Evolutionary conservation across 2,113 vertebrate genomes (phyloP), one percentile per base, ranked within the genome.

Genomic region (Lampris megalopsis): DNA sequence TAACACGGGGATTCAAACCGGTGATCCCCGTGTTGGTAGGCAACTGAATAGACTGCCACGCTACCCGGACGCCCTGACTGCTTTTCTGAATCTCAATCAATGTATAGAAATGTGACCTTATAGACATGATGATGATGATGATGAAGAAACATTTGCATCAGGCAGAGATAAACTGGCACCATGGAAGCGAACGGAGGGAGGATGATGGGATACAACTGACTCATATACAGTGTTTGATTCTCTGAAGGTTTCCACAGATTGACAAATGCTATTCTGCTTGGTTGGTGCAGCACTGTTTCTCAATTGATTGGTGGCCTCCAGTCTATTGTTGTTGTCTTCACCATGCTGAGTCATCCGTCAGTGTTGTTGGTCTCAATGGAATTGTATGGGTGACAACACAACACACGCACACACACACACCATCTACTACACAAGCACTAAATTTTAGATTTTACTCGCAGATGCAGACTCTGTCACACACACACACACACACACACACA

Each of bases 321-420:
- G 24, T 54, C 24, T n/a, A 54, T 50, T 11, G 13, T 11, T 9
- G 49, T 11, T 53, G 60, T 47, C 2, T 3, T 68, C 57, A 40
- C 4, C 58, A 11, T 24, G 47, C 7, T 57, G 58, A 80, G 58
- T 67, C 63, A 56, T 37, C 47, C 52, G 24, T 54, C 3, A 54
- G 24, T 11, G 13, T 13, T 54, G 52, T 53, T 7, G 13, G 52
- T 13, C 52, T 54, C 5, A n/a, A 54, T 5, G 42, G 3, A 41
- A 56, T 3, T 5, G 36, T 50, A 9, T 66, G 5, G 13, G 65
- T 24, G 37, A 41, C 38, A 54, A 3, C 4, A 4, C 6, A 3
- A 40, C 59, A 62, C 59, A 62, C 40, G 43, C 38, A 61, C 38
- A 62, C 59, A 52, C 54, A 48, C 36, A 49, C 66, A 6, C 37